Base-by-base conservation (phyloP, 2,113 vertebrate genomes). In the Alaudala cheleensis region DNA sequence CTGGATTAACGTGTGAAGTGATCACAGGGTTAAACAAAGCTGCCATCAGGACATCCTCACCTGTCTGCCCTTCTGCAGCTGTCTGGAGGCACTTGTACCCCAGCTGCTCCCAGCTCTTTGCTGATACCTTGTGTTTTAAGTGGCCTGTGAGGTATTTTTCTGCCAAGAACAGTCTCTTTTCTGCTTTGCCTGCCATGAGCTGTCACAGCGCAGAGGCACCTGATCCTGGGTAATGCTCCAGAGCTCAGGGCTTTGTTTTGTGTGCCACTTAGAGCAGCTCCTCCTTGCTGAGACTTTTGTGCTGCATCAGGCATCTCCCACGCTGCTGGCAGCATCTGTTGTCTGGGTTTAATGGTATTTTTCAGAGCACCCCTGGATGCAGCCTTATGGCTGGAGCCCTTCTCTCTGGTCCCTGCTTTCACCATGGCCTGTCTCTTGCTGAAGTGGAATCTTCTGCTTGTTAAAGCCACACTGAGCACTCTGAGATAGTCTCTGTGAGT, bases 61-160 rank as follows among this genome's bases (percentile, higher is more conserved):
- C 95, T 91, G 92, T 26, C 86, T 87, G 87, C 33, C n/a, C 90
- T 77, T 47, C 84, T 95, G 91, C 88, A 95, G 84, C 22, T 45
- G 17, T 42, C 83, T 90, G 34, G 39, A 89, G 69, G 78, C 60
- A 90, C 78, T 23, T 93, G 73, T 6, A 51, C 5, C n/a, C 74
- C 87, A 95, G 62, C 66, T 97, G 95, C 85, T 96, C 83, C 44
- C 17, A 95, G 86, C 45, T 67, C 62, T 91, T 93, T 88, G 76
- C 18, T 81, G 50, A 21, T 58, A 26, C 31, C 72, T 64, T 28
- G 7, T 21, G 31, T 81, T 95, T 96, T 56, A 62, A 90, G 71
- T 13, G 24, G 25, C 24, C 58, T 90, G 26, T 15, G 5, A 65
- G 26, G 39, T n/a, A 17, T 14, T 54, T 86, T 88, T 62, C 44